Evolutionary conservation across 2,113 vertebrate species (phyloP), one percentile per base, ranked within the genome.

Genomic region (Varanus salvator): DNA sequence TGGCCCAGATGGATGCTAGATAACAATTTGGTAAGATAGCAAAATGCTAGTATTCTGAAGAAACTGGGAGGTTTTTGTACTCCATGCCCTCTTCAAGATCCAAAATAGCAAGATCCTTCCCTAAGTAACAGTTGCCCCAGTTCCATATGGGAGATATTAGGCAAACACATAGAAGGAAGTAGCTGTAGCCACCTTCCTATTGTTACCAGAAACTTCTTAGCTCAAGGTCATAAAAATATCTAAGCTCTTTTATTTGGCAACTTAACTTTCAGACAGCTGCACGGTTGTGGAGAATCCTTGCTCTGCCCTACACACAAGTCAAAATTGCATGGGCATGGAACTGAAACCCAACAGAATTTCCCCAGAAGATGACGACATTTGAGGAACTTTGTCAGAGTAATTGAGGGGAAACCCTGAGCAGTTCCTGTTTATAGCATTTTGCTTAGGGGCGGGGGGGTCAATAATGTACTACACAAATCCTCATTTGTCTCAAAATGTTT

Each of bases 381-480:
- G 83, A 93, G 89, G 6, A 19, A 76, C 1, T 25, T 4, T 31
- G 92, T 88, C 85, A 69, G 84, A 57, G 78, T 86, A 84, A 76
- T 27, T 4, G 68, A 72, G 44, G 88, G 86, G 72, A 38, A 85
- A 90, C 52, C 85, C 74, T n/a, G 2, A n/a, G 0, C 84, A 72
- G 25, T 83, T 84, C 80, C 84, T 92, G 23, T 89, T 72, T 69
- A 0, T 27, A 23, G 77, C 83, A 52, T 92, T 89, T 92, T 87
- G 90, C 34, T 66, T 0, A 6, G 14, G 34, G 66, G 88, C 92
- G 44, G 66, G 88, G 92, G 44, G 91, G 38, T 85, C 83, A 91
- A 94, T 90, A 85, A 92, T 93, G 93, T 92, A 93, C 93, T 90
- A 71, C 85, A 76, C 1, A 0, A 82, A 86, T 64, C 86, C 31